Percentiles rank a stretch among this genome's conserved stretches.
Evolutionary conservation across 2,888 invertebrate genomes (phyloP).

Genomic region (Artemia sinica): DNA sequence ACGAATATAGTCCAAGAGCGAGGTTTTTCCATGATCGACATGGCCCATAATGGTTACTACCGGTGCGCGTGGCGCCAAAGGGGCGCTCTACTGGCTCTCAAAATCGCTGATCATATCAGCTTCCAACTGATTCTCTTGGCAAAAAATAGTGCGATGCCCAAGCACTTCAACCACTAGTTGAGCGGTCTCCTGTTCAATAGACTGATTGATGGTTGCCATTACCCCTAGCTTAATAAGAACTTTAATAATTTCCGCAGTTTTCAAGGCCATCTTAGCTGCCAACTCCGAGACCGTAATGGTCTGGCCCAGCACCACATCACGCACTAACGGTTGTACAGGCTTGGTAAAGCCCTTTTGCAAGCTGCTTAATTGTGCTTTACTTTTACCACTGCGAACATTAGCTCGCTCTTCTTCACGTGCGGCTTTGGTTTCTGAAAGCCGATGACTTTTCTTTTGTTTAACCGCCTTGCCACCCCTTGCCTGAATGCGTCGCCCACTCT

Average conservation of each 20-base stretch:
- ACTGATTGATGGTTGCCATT: not conserved
- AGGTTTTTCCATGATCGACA: slow-evolving; percentile 32
- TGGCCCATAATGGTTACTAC: slow-evolving; percentile 42
- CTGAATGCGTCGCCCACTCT: too few species aligned
- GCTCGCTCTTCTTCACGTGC: too few species aligned
- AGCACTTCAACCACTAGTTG: not conserved
- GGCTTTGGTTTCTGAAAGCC: too few species aligned
- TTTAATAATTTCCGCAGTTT: not conserved
- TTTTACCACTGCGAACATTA: too few species aligned
- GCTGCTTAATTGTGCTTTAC: too few species aligned
- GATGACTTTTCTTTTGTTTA: too few species aligned
- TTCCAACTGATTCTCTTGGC: not conserved
- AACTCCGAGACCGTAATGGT: not conserved
- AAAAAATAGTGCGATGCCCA: slow-evolving; percentile 9
- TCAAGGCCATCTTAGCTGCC: not conserved
- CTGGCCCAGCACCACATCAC: too few species aligned
- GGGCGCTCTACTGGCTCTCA: not conserved
- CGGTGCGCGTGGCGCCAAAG: slow-evolving; percentile 31
- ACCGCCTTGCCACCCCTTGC: too few species aligned
- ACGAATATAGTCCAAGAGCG: slow-evolving; percentile 22
- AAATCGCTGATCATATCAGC: not conserved
- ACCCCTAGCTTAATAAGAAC: not conserved
- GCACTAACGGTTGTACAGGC: too few species aligned
- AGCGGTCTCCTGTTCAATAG: not conserved
- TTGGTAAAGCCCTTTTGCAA: too few species aligned